Evolutionary conservation across 2,113 vertebrate genomes (phyloP), one percentile per base, ranked within the genome.

Genomic region (Myotis yumanensis): DNA sequence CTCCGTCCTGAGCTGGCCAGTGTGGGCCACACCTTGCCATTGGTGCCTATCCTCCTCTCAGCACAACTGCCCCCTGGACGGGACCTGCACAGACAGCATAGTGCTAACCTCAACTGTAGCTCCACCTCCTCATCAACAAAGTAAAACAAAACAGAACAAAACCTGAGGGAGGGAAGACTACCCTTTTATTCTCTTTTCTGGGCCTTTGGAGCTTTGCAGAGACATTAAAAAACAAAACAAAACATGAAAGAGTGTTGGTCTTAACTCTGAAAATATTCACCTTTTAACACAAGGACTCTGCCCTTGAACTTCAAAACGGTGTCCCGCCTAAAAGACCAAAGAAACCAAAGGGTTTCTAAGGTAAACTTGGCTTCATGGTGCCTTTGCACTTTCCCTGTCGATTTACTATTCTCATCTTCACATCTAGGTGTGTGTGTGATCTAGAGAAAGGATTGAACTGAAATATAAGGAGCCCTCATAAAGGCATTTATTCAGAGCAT

Each of bases 331-430:
- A 96, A 97, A 95, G 90, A 94, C 89, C 96, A 95, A 83, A 68
- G 84, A 95, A 92, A 93, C 89, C 96, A 94, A 72, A 64, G 86
- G 48, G 86, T 90, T 97, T 84, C 79, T 91, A 54, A 64, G 72
- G 68, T 32, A 97, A 86, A 73, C 37, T 95, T 40, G 4, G 85
- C 94, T 79, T 96, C 84, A 8, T 84, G 62, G 66, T 94, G 96
- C 95, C 62, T 68, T 96, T 94, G 69, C 85, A 52, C 64, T 62
- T 93, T 97, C 97, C 86, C 75, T 43, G 54, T 88, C 82, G 15
- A n/a, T 97, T 97, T 93, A 94, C 46, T 93, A 92, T 97, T 97
- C 80, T 97, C 35, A 52, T 96, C 95, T 96, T 91, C 77, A 95
- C 71, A 69, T 69, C 35, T n/a, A 16, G n/a, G 66, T 69, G 68